These are phyloP conservation scores for Toxotes chatareus DNA, from an alignment of 2,113 vertebrate species.

Conservation along the genomic window DNA sequence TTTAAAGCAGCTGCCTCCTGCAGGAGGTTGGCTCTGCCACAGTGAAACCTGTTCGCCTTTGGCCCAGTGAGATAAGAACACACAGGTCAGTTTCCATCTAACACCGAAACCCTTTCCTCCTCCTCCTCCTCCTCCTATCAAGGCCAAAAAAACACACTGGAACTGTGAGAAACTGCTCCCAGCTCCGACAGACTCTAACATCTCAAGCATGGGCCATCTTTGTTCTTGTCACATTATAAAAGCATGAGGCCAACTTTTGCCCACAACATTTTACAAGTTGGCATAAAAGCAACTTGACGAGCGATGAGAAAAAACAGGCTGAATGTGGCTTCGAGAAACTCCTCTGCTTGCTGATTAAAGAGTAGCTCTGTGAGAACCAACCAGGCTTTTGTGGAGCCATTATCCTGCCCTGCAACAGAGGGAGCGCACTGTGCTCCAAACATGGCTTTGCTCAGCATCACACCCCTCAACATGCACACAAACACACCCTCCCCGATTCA, in stretches of 20 bases:
- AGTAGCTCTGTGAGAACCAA: not conserved
- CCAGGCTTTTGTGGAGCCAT: not conserved
- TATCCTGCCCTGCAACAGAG: not conserved
- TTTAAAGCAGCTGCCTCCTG: no score
- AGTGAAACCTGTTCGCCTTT: conserved; percentile 62
- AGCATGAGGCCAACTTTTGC: not conserved
- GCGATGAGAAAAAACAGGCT: conserved; percentile 24
- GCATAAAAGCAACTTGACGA: not conserved
- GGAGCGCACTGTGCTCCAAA: not conserved
- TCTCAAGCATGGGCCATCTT: conserved; percentile 1
- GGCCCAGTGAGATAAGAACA: conserved; percentile 66
- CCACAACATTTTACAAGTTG: conserved; percentile 23
- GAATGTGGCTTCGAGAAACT: not conserved
- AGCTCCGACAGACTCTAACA: not conserved
- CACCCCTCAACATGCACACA: conserved; percentile 12
- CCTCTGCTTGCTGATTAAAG: not conserved
- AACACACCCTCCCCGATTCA: not conserved
- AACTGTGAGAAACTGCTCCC: conserved; percentile 6
- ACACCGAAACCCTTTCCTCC: conserved; percentile 36
- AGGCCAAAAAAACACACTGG: not conserved
- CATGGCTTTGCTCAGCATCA: conserved; percentile 1
- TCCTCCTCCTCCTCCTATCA: conserved; percentile 8
- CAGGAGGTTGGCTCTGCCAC: conserved; percentile 32
- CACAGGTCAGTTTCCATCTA: conserved; percentile 52
- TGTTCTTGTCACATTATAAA: conserved; percentile 10